Percentiles rank a stretch among this genome's conserved stretches.
These are phyloP conservation scores for Perccottus glenii DNA, from an alignment of 2,113 vertebrate genomes.

Conservation along the genomic window DNA sequence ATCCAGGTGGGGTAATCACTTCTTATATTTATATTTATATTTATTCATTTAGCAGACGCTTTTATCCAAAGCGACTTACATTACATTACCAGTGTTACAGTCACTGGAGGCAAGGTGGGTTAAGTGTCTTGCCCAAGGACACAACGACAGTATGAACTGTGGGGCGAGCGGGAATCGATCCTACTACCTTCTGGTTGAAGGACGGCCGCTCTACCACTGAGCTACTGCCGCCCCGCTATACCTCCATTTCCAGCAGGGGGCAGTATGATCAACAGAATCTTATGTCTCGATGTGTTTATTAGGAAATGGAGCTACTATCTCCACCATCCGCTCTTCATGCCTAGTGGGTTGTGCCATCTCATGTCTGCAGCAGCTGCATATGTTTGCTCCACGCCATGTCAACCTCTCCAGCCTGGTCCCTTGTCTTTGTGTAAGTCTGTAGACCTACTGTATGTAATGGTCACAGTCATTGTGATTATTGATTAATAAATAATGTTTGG, in stretches of 20 bases:
- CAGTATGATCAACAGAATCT: conserved; percentile 17
- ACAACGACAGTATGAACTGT: too few relatives aligned
- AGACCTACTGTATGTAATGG: not conserved
- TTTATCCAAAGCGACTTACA: too few relatives aligned
- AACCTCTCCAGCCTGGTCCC: conserved; percentile 98
- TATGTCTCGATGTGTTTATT: conserved; percentile 5
- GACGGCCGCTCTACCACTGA: too few relatives aligned
- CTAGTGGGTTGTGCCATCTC: conserved; percentile 98
- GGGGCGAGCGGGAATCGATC: too few relatives aligned
- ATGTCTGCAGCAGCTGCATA: conserved; percentile 97
- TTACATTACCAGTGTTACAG: too few relatives aligned
- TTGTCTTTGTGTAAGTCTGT: conserved; percentile 81
- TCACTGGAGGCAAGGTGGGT: too few relatives aligned
- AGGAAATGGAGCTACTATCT: conserved; percentile 95
- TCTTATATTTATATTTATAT: too few relatives aligned
- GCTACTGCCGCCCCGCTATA: too few relatives aligned
- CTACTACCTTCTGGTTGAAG: too few relatives aligned
- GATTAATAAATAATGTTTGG: not conserved
- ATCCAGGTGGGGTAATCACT: too few relatives aligned
- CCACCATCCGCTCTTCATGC: conserved; percentile 97
- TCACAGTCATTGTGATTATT: not conserved
- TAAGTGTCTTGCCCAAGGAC: too few relatives aligned
- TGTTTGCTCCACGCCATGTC: conserved; percentile 98
- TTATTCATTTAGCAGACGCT: too few relatives aligned
- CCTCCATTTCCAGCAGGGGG: conserved; percentile 48